These are phyloP conservation scores for Monomorium pharaonis DNA, from an alignment of 1,140 invertebrate species.

Conservation along the genomic window DNA sequence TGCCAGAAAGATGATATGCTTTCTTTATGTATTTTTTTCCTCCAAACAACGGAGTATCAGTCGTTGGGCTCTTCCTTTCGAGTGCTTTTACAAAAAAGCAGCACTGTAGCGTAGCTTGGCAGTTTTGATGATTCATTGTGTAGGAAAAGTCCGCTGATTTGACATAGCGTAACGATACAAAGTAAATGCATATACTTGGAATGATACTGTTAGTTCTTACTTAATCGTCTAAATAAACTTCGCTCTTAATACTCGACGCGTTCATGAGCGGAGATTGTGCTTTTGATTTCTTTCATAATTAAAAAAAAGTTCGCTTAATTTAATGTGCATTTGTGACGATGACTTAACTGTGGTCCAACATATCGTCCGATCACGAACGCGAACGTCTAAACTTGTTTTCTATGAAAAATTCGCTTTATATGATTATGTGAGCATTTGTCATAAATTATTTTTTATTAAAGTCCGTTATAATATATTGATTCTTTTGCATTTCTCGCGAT, in stretches of 20 bases:
- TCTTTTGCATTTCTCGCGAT: constrained; percentile 3
- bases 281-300: constrained; percentile 65
- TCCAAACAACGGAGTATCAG: constrained; percentile 12
- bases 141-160: constrained; percentile 66
- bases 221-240: constrained; percentile 56
- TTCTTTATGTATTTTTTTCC: constrained; percentile 4
- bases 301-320: constrained; percentile 33
- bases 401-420: constrained; percentile 45
- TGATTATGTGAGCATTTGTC: constrained; percentile 34
- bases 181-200: constrained; percentile 79
- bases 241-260: not conserved
- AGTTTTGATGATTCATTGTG: constrained; percentile 71
- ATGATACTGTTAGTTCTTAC: constrained; percentile 72
- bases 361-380: constrained; percentile 39
- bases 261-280: constrained; percentile 46
- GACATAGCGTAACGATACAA: constrained; percentile 67
- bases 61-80: constrained; percentile 46
- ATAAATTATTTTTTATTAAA: constrained; percentile 31
- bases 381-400: not conserved
- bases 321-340: constrained; percentile 4
- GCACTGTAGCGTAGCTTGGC: constrained; percentile 64
- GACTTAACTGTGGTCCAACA: constrained; percentile 7
- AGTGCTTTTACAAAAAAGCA: constrained; percentile 53
- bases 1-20: constrained; percentile 73
- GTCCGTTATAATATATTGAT: constrained; percentile 30